Percentiles rank a stretch among this genome's conserved stretches.
phyloP scores from a whole-genome alignment of 2,797 vertebrate species.

The Protonibea diacanthus region DNA sequence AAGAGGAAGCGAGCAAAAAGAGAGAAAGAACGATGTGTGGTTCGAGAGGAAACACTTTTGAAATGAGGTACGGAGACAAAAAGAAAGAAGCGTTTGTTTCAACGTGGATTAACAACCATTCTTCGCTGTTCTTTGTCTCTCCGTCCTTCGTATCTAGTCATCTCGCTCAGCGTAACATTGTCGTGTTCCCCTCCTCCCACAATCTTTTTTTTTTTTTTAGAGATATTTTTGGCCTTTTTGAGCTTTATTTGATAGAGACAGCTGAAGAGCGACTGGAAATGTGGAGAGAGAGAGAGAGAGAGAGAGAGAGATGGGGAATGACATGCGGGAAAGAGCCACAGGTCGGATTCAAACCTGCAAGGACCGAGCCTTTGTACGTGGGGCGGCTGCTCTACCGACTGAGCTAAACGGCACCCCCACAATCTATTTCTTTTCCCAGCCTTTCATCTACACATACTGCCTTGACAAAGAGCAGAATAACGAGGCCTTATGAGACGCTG shows the following conservation, averaged over 20 bases:
- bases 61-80: constrained; percentile 54
- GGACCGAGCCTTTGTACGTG: too few relatives aligned
- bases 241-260: too few relatives aligned
- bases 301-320: too few relatives aligned
- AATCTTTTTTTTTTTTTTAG: neutral
- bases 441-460: constrained; percentile 53
- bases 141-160: constrained; percentile 24
- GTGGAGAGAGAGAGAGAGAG: too few relatives aligned
- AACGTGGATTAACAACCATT: constrained; percentile 47
- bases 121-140: constrained; percentile 36
- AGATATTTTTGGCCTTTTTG: too few relatives aligned
- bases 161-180: constrained; percentile 10
- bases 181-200: constrained; percentile 37
- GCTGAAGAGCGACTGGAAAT: too few relatives aligned
- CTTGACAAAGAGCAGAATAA: constrained; percentile 58
- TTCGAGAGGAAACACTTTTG: constrained; percentile 46
- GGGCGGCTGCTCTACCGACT: too few relatives aligned
- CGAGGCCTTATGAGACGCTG: constrained; percentile 56
- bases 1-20: constrained; percentile 71
- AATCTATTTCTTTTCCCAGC: constrained; percentile 35
- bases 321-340: too few relatives aligned
- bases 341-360: too few relatives aligned
- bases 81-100: constrained; percentile 48
- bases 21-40: constrained; percentile 49
- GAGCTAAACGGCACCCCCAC: too few relatives aligned